Base-by-base conservation (phyloP, 2,888 invertebrate genomes). In the Agriotes lineatus region DNA sequence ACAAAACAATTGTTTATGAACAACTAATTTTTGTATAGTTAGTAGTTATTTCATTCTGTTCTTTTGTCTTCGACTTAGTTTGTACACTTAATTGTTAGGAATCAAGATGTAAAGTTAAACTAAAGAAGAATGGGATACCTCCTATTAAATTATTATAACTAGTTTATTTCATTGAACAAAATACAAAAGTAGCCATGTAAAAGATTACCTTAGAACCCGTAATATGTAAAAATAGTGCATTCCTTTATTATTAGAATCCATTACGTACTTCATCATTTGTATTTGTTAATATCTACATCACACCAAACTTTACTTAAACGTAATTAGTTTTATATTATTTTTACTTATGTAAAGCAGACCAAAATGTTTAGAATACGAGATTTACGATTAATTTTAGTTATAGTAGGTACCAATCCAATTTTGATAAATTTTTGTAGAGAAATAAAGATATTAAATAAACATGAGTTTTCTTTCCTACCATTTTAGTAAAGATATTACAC, bases 221-320 rank as follows among this genome's bases (percentile, higher is more conserved):
- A 12, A 16, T 42, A 16, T 42, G 18, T 42, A 42, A 42, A 42
- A 4, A 42, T 14, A 42, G 18, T 18, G 42, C 42, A 42, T 42
- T 42, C 42, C 42, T 42, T 42, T 16, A 42, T n/a, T n/a, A n/a
- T n/a, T n/a, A 16, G 7, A 42, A 12, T 16, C 18, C 18, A 14
- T 16, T 42, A 42, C 5, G 1, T 25, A 5, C 7, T 25, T 25
- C 4, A 25, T 25, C 7, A 25, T 42, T 16, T 48, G 48, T 48
- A 25, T 42, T 16, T 48, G 48, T 48, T 48, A 48, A 48, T 19
- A 7, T n/a, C n/a, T n/a, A 48, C 25, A 48, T 48, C 25, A 48
- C 48, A 25, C 5, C 6, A 48, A 14, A 22, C 0, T 20, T 22
- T 48, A 12, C 22, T 22, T 48, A 12, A 48, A 22, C 5, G n/a